A percentile compares a stretch with the other conserved stretches of the same genome.
Conservation (phyloP, 2,113 vertebrate species). For the Pachycephala philippinensis region DNA sequence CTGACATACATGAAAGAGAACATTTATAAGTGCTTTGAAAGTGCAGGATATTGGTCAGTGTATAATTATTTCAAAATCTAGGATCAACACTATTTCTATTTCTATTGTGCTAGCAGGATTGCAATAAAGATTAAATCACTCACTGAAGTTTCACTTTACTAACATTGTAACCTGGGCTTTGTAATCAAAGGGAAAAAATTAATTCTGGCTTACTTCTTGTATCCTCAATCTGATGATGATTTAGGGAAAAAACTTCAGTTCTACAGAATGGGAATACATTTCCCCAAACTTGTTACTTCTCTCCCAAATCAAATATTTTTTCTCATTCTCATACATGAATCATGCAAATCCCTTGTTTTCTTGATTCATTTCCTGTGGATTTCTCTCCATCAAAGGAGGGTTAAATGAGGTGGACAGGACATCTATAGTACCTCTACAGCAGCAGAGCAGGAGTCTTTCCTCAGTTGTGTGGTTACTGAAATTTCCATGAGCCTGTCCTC, state of each 20-base stretch:
- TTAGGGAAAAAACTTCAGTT: background rate
- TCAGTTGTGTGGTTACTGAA: background rate
- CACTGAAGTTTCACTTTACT: background rate
- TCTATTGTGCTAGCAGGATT: background rate
- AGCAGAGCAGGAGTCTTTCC: background rate
- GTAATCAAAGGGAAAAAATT: background rate
- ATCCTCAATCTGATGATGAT: background rate
- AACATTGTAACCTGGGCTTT: background rate
- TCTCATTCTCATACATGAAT: background rate
- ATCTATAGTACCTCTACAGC: background rate
- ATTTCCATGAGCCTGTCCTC: background rate
- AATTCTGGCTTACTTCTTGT: background rate
- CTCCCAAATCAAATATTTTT: background rate
- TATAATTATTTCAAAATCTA: background rate
- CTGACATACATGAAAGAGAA: background rate
- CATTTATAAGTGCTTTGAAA: background rate
- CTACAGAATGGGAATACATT: background rate
- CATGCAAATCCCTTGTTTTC: background rate
- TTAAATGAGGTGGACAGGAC: background rate
- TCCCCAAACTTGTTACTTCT: conserved; percentile 4
- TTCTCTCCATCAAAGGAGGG: background rate
- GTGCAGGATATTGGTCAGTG: background rate
- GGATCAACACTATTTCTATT: background rate
- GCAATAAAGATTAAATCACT: background rate
- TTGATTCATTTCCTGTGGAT: background rate